Evolutionary conservation across 2,113 vertebrate species (phyloP), one percentile per base, ranked within the genome.

Genomic region (Lontra canadensis): DNA sequence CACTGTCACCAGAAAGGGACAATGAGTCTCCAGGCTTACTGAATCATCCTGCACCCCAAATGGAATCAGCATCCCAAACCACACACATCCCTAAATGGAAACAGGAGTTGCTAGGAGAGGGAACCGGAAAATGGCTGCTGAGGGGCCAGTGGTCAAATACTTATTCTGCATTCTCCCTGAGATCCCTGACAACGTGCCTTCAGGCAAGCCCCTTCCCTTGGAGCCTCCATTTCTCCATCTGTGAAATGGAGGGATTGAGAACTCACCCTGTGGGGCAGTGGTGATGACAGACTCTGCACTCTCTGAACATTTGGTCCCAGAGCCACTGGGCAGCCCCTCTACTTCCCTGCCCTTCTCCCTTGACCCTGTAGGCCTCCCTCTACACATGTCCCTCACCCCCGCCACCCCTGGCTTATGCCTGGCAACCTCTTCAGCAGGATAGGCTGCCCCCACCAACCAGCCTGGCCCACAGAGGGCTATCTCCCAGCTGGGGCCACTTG

Each of bases 181-280:
- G 11, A 36, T 34, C 49, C 42, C 44, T 31, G n/a, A 23, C 67
- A n/a, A 59, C 15, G 71, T 80, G 55, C 36, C 79, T 84, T 73
- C 1, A 12, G 80, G 13, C 52, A 80, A 47, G 31, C 42, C 13
- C 71, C 71, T 61, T 80, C 31, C 57, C 42, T 79, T 80, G 29
- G 36, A 82, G 39, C 49, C 67, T 76, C 92, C 20, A 10, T 42
- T 69, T 47, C 71, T 78, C 84, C 25, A 4, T 23, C 36, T 69
- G 71, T n/a, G 71, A 73, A 65, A 55, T 29, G 49, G 52, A n/a
- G 52, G 39, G 34, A 34, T 9, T 23, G 71, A 29, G 6, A 2
- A 23, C 57, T 2, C 47, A 25, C 49, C 6, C 7, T 0, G 1
- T 5, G 17, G 42, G 39, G 21, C 0, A 26, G 42, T 4, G 23